Conservation (phyloP, 2,888 invertebrate species). For the Hymenopus coronatus region DNA sequence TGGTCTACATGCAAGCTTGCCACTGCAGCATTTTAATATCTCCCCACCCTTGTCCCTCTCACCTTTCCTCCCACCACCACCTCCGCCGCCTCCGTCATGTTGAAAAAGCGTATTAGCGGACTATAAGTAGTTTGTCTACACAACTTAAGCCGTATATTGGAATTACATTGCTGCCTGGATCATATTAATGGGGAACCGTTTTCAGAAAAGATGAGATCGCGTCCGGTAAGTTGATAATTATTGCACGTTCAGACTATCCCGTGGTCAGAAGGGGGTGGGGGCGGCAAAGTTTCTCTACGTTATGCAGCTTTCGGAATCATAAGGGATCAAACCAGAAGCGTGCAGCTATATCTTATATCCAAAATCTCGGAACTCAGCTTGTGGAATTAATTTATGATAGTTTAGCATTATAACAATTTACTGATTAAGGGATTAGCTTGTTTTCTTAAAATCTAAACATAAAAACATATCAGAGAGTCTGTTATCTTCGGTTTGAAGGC, state of each 20-base stretch:
- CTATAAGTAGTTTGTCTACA: slow-evolving; percentile 8
- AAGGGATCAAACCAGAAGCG: too few species aligned
- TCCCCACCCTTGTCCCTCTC: not conserved
- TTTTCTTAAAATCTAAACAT: too few species aligned
- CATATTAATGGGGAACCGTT: not conserved
- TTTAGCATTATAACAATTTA: too few species aligned
- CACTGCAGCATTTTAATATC: not conserved
- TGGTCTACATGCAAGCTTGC: not conserved
- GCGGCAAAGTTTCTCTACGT: not conserved
- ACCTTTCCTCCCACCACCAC: not conserved
- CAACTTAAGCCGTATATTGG: slow-evolving; percentile 9
- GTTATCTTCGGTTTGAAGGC: too few species aligned
- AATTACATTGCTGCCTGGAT: not conserved
- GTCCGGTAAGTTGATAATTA: not conserved
- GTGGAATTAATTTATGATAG: too few species aligned
- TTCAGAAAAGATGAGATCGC: not conserved
- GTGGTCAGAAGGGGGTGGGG: not conserved
- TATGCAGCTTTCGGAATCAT: not conserved
- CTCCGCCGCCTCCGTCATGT: not conserved
- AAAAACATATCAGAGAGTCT: too few species aligned
- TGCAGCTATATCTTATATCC: too few species aligned
- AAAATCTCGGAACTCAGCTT: too few species aligned
- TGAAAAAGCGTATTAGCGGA: slow-evolving; percentile 17
- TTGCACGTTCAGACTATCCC: not conserved
- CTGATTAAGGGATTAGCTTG: too few species aligned